phyloP scores from a whole-genome alignment of 2,113 vertebrate genomes.

The Microcebus lehilahytsara region DNA sequence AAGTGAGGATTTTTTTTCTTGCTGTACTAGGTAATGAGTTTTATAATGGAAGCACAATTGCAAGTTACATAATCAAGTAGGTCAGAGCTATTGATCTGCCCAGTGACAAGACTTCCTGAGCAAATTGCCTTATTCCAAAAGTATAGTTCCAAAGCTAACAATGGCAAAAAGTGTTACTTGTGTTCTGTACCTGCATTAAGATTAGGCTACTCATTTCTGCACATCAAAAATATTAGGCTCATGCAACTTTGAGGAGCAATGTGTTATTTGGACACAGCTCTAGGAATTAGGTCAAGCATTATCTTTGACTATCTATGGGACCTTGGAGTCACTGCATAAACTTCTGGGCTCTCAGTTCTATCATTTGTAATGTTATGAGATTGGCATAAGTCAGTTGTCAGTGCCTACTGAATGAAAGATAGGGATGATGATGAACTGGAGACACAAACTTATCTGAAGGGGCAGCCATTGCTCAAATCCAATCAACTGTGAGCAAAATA shows the following conservation, averaged over 20 bases:
- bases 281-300: background rate
- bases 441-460: background rate
- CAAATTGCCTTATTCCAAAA: slow-evolving; percentile 62
- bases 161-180: background rate
- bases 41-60: slow-evolving; percentile 54
- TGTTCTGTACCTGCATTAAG: background rate
- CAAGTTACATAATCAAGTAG: slow-evolving; percentile 50
- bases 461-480: background rate
- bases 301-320: background rate
- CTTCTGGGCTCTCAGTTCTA: background rate
- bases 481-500: background rate
- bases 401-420: background rate
- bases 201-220: background rate
- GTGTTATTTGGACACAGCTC: background rate
- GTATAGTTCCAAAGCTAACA: slow-evolving; percentile 34
- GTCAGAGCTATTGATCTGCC: slow-evolving; percentile 58
- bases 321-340: background rate
- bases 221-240: background rate
- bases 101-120: slow-evolving; percentile 18
- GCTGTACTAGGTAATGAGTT: slow-evolving; percentile 47
- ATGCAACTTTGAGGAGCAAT: background rate
- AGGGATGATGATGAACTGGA: background rate
- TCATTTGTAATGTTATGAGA: background rate
- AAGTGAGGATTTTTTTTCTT: slow-evolving; percentile 39
- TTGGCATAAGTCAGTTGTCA: background rate